Conservation (phyloP, 2,888 invertebrate genomes). For the Ichneumon xanthorius region DNA sequence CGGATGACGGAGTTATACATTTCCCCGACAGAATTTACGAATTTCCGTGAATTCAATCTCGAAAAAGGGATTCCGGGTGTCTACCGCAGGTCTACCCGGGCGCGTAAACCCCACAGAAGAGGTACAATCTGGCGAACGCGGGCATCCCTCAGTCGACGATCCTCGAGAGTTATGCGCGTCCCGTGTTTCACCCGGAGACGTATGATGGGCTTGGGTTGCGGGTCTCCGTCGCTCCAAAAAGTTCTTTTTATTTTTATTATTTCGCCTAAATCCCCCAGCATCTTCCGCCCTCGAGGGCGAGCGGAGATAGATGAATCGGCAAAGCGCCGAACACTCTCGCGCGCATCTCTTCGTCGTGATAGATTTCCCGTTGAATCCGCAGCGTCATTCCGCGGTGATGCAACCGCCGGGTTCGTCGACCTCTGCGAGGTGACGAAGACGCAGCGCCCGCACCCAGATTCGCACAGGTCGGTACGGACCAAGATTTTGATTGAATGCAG, state of each 20-base stretch:
- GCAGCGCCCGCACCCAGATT: conserved; percentile 9
- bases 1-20: conserved; percentile 9
- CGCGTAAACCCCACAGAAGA: background rate
- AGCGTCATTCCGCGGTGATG: conserved; percentile 53
- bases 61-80: conserved; percentile 21
- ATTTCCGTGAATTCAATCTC: conserved; percentile 15
- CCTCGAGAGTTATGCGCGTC: conserved; percentile 42
- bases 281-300: conserved; percentile 12
- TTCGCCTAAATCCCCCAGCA: conserved; percentile 20
- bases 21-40: conserved; percentile 11
- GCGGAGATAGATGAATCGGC: conserved; percentile 6
- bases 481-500: background rate
- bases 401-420: conserved; percentile 15
- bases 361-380: conserved; percentile 54
- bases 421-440: conserved; percentile 58
- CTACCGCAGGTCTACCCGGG: background rate
- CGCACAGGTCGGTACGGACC: background rate
- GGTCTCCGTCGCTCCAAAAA: conserved; percentile 35
- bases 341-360: conserved; percentile 35
- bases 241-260: conserved; percentile 53
- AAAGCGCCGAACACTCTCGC: conserved; percentile 13
- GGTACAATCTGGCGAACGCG: background rate
- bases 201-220: conserved; percentile 8
- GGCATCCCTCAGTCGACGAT: conserved; percentile 9
- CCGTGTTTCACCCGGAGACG: conserved; percentile 15